Base-by-base conservation (phyloP, 1,140 invertebrate species). In the Phymorhynchus buccinoides region DNA sequence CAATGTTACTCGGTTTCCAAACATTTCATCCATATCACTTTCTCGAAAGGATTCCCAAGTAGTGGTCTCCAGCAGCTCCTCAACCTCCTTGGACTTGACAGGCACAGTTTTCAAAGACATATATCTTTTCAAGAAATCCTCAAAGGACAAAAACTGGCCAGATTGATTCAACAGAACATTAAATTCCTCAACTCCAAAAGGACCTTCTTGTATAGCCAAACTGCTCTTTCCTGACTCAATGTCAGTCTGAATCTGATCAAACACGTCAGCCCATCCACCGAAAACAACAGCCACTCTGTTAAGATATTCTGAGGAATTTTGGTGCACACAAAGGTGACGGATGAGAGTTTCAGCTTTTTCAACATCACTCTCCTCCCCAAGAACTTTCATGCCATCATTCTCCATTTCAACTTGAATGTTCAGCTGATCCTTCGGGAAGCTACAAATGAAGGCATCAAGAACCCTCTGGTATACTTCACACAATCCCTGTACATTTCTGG, bases 321-420 rank as follows among this genome's bases (percentile, higher is more conserved):
- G 80, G 35, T 12, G 66, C 27, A 35, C 52, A n/a, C 52, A 32
- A 37, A 82, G 80, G 39, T 14, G 18, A 16, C 18, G 9, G 30
- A 82, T n/a, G 30, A 82, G 52, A 18, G 14, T 66, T 39, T 82
- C 52, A 82, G 30, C 62, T 35, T 82, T 68, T n/a, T 82, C 56
- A 14, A 82, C 80, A 4, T 39, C 48, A 14, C 0, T 22, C 16
- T 66, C 37, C 18, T 82, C 37, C n/a, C 80, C 80, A 27, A 41
- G 16, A 82, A 82, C n/a, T 35, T 39, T 22, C 9, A 82, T 2
- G 27, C 1, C 3, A 35, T 37, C 7, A 37, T 41, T 35, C 30
- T 82, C 56, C 35, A 37, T 52, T 66, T 35, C 27, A 27, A 82
- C 41, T 16, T 37, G 12, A 37, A 82, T 30, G 37, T 41, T 35